Percentiles rank a stretch among this genome's conserved stretches.
Conservation (phyloP, 2,113 vertebrate species). For the Ictidomys tridecemlineatus region DNA sequence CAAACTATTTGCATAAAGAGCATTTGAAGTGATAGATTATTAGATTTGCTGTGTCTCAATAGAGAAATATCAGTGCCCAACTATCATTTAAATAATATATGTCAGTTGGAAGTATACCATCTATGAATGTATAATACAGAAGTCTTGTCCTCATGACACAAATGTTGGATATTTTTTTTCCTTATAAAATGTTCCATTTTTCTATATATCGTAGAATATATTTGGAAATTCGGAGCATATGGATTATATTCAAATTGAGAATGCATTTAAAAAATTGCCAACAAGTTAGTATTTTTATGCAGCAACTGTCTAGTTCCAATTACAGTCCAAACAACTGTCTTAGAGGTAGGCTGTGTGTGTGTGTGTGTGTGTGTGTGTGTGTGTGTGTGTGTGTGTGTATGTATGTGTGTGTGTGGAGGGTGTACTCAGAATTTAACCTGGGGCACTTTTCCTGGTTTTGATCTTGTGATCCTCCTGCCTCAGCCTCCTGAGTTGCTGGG, state of each 20-base stretch:
- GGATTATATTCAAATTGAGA: constrained; percentile 8
- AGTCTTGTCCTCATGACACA: neutral
- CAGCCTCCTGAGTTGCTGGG: too few species aligned
- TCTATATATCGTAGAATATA: neutral
- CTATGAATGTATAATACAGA: neutral
- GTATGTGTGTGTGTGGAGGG: too few species aligned
- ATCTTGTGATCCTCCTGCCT: too few species aligned
- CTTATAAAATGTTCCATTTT: neutral
- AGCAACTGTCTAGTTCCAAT: neutral
- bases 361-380: too few species aligned
- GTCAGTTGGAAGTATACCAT: neutral
- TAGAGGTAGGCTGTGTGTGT: too few species aligned
- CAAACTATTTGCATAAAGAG: neutral
- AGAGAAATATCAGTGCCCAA: neutral
- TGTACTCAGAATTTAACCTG: too few species aligned
- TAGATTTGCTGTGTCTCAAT: constrained; percentile 7
- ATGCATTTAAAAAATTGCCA: neutral
- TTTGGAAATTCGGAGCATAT: neutral
- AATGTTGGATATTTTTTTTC: neutral
- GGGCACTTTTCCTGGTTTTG: too few species aligned
- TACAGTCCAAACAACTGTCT: neutral
- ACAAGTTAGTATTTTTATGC: neutral
- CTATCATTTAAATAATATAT: neutral
- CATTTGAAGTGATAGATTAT: neutral
- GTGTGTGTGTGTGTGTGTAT: too few species aligned